These are phyloP conservation scores for Paragorgia papillata DNA, from an alignment of 92 coral and sea anemone species.

Conservation along the genomic window DNA sequence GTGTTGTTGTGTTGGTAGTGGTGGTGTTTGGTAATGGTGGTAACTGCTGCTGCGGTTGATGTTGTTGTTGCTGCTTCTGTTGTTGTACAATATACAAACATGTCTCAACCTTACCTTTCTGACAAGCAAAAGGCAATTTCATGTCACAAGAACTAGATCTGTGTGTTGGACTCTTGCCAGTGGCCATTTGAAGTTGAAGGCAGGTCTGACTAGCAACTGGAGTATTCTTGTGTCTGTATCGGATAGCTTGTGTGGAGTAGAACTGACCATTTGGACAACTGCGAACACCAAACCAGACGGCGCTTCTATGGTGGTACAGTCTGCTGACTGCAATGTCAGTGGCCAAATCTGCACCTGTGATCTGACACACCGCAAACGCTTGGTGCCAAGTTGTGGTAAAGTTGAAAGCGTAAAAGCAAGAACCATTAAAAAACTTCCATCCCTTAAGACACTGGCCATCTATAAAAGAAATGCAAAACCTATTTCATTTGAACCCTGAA, in stretches of 20 bases:
- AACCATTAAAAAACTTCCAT: constrained; percentile 11
- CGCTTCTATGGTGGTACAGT: background rate
- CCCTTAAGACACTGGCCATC: constrained; percentile 29
- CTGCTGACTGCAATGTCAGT: constrained; percentile 10
- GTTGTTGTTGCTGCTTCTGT: no score
- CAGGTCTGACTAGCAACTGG: constrained; percentile 3
- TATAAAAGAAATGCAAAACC: background rate
- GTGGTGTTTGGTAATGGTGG: no score
- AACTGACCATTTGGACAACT: constrained; percentile 20
- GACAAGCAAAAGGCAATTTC: constrained; percentile 42
- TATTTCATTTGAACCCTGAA: no score
- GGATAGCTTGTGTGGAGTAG: background rate
- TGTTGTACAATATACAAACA: no score
- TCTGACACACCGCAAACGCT: constrained; percentile 25
- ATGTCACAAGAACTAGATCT: constrained; percentile 12
- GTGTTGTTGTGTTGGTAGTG: no score
- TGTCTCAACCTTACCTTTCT: constrained; percentile 42
- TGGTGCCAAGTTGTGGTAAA: constrained; percentile 35
- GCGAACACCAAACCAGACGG: constrained; percentile 30
- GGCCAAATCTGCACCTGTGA: constrained; percentile 23
- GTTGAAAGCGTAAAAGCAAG: constrained; percentile 6
- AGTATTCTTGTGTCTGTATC: background rate
- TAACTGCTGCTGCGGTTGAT: no score
- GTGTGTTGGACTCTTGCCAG: background rate
- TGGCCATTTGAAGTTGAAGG: background rate